Conservation (phyloP, 2,113 vertebrate species). For the Mesitornis unicolor region DNA sequence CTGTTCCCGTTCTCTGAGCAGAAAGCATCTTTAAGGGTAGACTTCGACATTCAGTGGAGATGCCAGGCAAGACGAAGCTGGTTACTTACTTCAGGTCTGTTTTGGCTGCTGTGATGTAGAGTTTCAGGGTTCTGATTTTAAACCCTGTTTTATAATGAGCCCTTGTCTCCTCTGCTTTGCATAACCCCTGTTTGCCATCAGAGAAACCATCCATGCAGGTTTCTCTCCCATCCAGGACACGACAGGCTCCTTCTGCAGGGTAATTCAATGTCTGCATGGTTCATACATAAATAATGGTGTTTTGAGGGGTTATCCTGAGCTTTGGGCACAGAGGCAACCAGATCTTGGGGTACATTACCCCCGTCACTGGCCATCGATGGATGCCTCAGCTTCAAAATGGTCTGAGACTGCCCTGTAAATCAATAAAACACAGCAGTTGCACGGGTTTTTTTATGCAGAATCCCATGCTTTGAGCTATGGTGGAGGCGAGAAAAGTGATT, state of each 20-base stretch:
- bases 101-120: background rate
- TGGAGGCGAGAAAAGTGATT: rapidly evolving
- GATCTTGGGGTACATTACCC: rapidly evolving
- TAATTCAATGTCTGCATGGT: background rate
- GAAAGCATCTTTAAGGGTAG: background rate
- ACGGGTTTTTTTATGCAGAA: background rate
- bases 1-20: background rate
- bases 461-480: background rate
- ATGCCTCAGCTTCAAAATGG: rapidly evolving
- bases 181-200: background rate
- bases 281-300: too few relatives aligned
- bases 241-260: background rate
- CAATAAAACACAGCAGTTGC: too few relatives aligned
- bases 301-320: background rate
- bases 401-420: background rate
- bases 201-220: rapidly evolving
- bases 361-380: rapidly evolving
- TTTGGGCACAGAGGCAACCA: rapidly evolving
- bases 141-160: background rate
- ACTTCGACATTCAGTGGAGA: background rate
- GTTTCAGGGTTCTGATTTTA: background rate
- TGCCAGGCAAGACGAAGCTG: background rate
- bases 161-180: background rate
- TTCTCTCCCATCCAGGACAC: background rate
- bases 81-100: background rate